phyloP scores from a whole-genome alignment of 1,140 invertebrate species.

The Asobara japonica region DNA sequence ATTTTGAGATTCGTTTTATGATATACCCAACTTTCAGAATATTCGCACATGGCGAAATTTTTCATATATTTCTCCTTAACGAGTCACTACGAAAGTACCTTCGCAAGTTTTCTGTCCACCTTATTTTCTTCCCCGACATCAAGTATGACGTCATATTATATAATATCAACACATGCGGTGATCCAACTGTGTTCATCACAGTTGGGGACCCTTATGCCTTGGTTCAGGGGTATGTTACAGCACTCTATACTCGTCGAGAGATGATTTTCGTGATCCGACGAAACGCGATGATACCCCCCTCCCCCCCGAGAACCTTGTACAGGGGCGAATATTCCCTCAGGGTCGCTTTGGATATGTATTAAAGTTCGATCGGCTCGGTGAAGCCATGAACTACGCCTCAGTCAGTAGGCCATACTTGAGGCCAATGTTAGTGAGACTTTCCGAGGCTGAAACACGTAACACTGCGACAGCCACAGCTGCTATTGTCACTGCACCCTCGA shows the following conservation, averaged over 20 bases:
- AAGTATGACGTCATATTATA: too few relatives aligned
- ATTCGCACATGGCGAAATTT: too few relatives aligned
- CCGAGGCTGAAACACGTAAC: constrained; percentile 68
- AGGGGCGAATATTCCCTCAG: neutral
- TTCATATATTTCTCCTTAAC: too few relatives aligned
- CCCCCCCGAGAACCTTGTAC: neutral
- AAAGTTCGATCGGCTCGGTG: constrained; percentile 18
- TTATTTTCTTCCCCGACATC: too few relatives aligned
- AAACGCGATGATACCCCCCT: neutral
- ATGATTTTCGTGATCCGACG: neutral
- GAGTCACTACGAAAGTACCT: too few relatives aligned
- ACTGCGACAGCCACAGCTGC: constrained; percentile 71
- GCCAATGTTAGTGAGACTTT: constrained; percentile 68
- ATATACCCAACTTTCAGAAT: too few relatives aligned
- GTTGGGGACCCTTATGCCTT: neutral
- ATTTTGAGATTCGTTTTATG: too few relatives aligned
- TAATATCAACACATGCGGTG: neutral
- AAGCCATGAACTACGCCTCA: constrained; percentile 54
- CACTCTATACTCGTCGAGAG: neutral
- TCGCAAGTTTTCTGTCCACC: too few relatives aligned
- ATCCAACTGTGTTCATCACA: constrained; percentile 30
- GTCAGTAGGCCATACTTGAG: constrained; percentile 68
- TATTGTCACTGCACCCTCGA: constrained; percentile 74
- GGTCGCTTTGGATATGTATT: constrained; percentile 5
- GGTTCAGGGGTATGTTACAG: neutral